Percentiles rank a stretch among this genome's conserved stretches.
phyloP scores from a whole-genome alignment of 64 coral and sea anemone species.

The Exaiptasia diaphana region DNA sequence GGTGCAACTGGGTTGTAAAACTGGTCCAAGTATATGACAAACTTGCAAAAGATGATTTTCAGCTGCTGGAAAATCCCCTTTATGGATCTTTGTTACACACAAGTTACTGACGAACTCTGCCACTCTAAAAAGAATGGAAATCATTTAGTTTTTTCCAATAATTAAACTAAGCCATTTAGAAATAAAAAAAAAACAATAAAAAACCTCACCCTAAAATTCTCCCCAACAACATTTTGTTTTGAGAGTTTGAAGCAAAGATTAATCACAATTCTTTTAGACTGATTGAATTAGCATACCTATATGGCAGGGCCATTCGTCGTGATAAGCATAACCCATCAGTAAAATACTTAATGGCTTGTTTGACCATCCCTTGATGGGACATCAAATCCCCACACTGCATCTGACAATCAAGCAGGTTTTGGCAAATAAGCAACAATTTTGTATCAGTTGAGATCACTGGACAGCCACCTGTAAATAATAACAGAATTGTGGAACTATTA shows the following conservation, averaged over 20 bases:
- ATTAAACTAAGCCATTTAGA: background rate
- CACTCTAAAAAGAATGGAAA: slow-evolving; percentile 14
- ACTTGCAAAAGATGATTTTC: slow-evolving; percentile 40
- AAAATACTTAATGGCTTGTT: slow-evolving; percentile 61
- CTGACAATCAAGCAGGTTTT: slow-evolving; percentile 43
- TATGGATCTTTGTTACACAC: slow-evolving; percentile 46
- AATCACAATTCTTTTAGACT: too few relatives aligned
- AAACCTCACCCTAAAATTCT: too few relatives aligned
- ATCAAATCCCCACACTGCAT: slow-evolving; percentile 59
- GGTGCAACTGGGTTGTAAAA: background rate
- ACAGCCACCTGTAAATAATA: background rate
- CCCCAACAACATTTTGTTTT: too few relatives aligned
- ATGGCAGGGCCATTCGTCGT: slow-evolving; percentile 49
- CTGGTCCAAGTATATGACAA: slow-evolving; percentile 45
- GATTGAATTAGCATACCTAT: too few relatives aligned
- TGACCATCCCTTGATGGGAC: slow-evolving; percentile 64
- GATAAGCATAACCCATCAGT: slow-evolving; percentile 57
- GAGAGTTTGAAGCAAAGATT: too few relatives aligned
- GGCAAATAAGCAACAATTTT: slow-evolving; percentile 22
- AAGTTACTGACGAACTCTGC: slow-evolving; percentile 55
- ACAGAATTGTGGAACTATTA: too few relatives aligned
- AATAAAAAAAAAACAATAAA: too few relatives aligned
- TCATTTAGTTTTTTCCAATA: background rate
- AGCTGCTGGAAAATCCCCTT: slow-evolving; percentile 47
- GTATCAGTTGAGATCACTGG: background rate